phyloP scores from a whole-genome alignment of 2,113 vertebrate species.

The Martes martes region DNA sequence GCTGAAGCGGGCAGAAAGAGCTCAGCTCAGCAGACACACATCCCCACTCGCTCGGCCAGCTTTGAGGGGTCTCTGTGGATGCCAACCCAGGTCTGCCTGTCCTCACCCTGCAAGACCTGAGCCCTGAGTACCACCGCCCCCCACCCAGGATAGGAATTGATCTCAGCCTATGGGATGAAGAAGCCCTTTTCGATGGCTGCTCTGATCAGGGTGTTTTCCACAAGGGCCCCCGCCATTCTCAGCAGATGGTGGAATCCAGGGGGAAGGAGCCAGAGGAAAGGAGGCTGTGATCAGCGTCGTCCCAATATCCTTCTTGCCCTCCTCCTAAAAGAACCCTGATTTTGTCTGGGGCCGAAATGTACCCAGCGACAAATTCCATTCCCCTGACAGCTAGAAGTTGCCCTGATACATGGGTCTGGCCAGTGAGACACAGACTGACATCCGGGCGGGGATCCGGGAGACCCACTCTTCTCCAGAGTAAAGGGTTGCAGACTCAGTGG shows the following conservation, averaged over 20 bases:
- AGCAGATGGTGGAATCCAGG: neutral
- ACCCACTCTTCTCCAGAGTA: neutral
- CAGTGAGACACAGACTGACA: too few relatives aligned
- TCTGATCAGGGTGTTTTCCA: neutral
- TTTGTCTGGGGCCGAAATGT: neutral
- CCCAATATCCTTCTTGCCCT: neutral
- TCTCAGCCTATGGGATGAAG: too few relatives aligned
- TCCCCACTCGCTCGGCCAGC: neutral
- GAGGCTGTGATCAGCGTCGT: neutral
- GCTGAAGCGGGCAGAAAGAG: neutral
- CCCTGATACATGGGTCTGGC: fast-evolving
- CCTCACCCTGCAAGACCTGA: neutral
- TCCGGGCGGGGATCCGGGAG: too few relatives aligned
- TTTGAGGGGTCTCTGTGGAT: neutral
- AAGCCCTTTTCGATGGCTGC: neutral
- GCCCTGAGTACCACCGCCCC: too few relatives aligned
- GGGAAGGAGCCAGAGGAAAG: fast-evolving
- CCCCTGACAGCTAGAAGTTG: too few relatives aligned
- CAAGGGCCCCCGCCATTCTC: neutral
- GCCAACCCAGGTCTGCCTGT: neutral
- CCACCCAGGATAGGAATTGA: neutral
- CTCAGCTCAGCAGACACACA: neutral
- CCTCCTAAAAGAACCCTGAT: neutral
- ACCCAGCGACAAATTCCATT: neutral
- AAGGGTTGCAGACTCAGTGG: too few relatives aligned